These are phyloP conservation scores for Lampropteryx suffumata DNA, from an alignment of 2,888 invertebrate genomes.

Conservation along the genomic window DNA sequence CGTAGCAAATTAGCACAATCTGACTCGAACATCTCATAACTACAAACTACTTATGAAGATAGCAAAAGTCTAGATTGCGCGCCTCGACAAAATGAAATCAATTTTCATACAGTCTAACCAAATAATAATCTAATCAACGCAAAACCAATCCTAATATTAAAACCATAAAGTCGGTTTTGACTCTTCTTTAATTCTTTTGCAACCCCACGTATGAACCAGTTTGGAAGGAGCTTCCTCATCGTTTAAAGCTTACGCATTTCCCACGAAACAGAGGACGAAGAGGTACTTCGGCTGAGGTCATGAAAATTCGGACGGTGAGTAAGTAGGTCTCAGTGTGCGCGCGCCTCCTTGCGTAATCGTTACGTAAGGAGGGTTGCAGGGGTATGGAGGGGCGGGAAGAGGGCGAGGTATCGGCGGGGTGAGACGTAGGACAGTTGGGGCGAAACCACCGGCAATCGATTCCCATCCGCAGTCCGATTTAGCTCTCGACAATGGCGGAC, in stretches of 20 bases:
- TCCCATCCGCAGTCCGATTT: slow-evolving; percentile 72
- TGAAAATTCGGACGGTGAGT: slow-evolving; percentile 38
- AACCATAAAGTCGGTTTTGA: slow-evolving; percentile 7
- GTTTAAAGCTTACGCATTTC: slow-evolving; percentile 13
- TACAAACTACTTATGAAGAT: slow-evolving; percentile 15
- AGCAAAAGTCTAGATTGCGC: slow-evolving; percentile 40
- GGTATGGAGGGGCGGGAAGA: slow-evolving; percentile 50
- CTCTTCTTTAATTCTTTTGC: slow-evolving; percentile 35
- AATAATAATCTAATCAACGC: slow-evolving; percentile 19
- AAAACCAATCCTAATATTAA: slow-evolving; percentile 32
- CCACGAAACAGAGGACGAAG: slow-evolving; percentile 2
- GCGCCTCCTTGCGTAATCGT: slow-evolving; percentile 76
- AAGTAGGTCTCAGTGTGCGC: slow-evolving; percentile 64
- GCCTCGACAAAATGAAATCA: slow-evolving; percentile 45
- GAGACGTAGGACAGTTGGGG: slow-evolving; percentile 47
- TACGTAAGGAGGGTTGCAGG: slow-evolving; percentile 72
- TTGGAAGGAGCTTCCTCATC: slow-evolving; percentile 39
- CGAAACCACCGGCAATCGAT: slow-evolving; percentile 73
- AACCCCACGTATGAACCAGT: slow-evolving; percentile 41
- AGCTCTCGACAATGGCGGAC: slow-evolving; percentile 86
- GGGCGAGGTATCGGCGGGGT: slow-evolving; percentile 37
- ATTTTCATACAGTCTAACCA: slow-evolving; percentile 47
- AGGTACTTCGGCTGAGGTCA: slow-evolving; percentile 35
- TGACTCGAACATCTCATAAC: slow-evolving; percentile 5
- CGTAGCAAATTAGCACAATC: too few relatives aligned